Base-by-base conservation (phyloP, 1,140 invertebrate genomes). In the Daktulosphaira vitifoliae region DNA sequence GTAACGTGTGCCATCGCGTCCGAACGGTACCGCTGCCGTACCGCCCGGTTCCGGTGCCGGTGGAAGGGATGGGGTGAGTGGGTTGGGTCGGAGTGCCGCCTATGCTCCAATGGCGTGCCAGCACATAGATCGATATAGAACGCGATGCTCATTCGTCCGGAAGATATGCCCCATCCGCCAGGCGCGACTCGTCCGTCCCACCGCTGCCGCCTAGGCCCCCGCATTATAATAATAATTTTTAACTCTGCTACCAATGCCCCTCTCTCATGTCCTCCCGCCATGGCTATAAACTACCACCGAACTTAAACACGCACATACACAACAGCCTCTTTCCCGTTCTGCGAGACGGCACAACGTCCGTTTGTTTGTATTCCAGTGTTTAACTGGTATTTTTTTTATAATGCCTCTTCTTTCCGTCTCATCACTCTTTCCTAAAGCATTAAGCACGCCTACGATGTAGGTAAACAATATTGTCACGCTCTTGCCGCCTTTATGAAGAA, bases 61-160 rank as follows among this genome's bases (percentile, higher is more conserved):
- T n/a, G 15, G 54, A 25, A 29, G 42, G 9, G 56, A 39, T 38
- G 29, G 53, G 56, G 56, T 0, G 56, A 16, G 16, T 33, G 56
- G 56, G 25, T 48, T 23, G 56, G 56, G 37, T 23, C 42, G 56
- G 56, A 62, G 56, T 39, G 56, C 56, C 56, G 56, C 56, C 56
- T 39, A 39, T 33, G n/a, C 42, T 39, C 56, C 56, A 62, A 62
- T 62, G 39, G 56, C 42, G 56, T 62, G 56, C 56, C 56, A 39
- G 56, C 56, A 39, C 56, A 23, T 39, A 33, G 56, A 62, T 62
- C 56, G 56, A 62, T 62, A 62, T 62, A 62, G 56, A 62, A 62
- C 56, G 42, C 42, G n/a, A 42, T 42, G 56, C 25, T 62, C 56
- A 62, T 62, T 62, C 56, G 56, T 62, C 56, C 56, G 56, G 56